phyloP scores from a whole-genome alignment of 2,797 vertebrate genomes.

The Sebastes trivittatus region DNA sequence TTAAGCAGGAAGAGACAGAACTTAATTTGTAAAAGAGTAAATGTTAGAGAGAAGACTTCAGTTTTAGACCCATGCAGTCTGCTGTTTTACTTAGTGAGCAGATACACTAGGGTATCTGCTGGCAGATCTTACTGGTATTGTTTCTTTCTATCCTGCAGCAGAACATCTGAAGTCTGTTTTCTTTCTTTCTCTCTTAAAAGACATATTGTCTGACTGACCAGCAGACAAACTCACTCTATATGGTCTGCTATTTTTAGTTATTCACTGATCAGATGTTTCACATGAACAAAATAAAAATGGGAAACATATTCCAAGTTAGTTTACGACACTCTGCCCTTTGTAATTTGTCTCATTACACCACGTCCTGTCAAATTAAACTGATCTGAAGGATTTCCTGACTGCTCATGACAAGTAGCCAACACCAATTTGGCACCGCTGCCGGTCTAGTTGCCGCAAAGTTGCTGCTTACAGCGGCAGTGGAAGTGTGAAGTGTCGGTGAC shows the following conservation, averaged over 20 bases:
- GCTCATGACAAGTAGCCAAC: neutral
- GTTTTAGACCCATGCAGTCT: neutral
- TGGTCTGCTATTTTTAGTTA: neutral
- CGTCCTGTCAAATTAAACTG: neutral
- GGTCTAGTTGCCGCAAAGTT: neutral
- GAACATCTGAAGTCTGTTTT: neutral
- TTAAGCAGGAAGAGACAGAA: neutral
- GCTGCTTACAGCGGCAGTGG: slow-evolving; percentile 2
- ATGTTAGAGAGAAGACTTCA: neutral
- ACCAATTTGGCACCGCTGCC: neutral
- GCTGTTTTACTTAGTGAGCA: neutral
- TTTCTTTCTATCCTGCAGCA: neutral
- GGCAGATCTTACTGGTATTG: neutral
- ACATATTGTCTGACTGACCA: neutral
- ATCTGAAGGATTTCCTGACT: neutral
- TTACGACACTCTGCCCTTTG: neutral
- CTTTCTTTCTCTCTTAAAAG: neutral
- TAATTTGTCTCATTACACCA: neutral
- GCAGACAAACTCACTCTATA: neutral
- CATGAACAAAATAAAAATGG: neutral
- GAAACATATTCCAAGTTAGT: neutral
- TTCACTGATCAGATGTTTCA: neutral
- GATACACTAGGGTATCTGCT: neutral
- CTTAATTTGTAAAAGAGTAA: neutral
- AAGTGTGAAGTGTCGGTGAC: slow-evolving; percentile 33